Evolutionary conservation across 2,113 vertebrate genomes (phyloP).

Genomic region (Ochotona princeps): DNA sequence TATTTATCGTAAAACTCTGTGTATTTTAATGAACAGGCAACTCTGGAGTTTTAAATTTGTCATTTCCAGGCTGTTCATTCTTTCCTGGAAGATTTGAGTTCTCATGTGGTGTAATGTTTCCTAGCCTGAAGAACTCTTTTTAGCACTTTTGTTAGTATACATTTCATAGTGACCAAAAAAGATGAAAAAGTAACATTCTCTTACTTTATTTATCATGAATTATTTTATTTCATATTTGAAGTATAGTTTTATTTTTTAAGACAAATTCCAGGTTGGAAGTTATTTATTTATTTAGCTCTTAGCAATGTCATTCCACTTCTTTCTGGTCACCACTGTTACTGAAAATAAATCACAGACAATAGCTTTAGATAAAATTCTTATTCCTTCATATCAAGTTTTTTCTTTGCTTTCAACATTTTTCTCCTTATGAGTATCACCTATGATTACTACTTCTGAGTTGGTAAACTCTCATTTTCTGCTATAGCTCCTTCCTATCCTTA

Average conservation of each 20-base stretch:
- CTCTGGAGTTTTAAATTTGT: background rate
- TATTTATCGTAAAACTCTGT: background rate
- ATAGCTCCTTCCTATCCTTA: background rate
- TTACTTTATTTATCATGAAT: background rate
- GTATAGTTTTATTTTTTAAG: background rate
- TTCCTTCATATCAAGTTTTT: background rate
- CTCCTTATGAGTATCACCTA: background rate
- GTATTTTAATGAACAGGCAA: background rate
- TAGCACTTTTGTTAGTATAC: background rate
- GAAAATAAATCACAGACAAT: background rate
- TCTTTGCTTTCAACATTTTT: conserved; percentile 29
- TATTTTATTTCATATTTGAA: background rate
- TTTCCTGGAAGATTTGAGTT: background rate
- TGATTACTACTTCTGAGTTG: background rate
- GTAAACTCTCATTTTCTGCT: background rate
- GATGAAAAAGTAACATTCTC: background rate
- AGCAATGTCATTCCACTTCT: background rate
- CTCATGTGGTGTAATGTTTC: background rate
- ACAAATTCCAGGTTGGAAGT: background rate
- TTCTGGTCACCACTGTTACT: background rate
- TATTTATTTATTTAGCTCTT: background rate
- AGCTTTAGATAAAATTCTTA: background rate
- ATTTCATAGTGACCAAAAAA: background rate
- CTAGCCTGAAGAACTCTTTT: background rate
- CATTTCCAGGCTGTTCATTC: background rate